phyloP scores from a whole-genome alignment of 2,888 invertebrate species.

The Phortica magna region DNA sequence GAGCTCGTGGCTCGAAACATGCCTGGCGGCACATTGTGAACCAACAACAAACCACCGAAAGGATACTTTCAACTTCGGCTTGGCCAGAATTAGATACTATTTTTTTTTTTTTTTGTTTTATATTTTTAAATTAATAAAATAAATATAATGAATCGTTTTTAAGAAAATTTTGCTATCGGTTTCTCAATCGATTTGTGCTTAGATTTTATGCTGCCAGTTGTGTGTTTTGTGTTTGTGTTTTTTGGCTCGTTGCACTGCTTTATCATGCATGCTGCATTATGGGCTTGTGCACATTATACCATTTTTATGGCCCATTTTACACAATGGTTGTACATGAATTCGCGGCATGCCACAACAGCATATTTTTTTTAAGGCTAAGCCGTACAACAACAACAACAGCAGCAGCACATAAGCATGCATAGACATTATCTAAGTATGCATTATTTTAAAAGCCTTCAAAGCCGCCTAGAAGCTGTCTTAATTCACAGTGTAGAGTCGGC shows the following conservation, averaged over 20 bases:
- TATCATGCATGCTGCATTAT: background rate
- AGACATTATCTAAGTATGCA: slow-evolving; percentile 19
- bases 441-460: slow-evolving; percentile 13
- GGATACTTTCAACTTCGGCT: too few relatives aligned
- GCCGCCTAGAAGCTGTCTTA: slow-evolving; percentile 21
- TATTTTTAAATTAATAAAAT: slow-evolving; percentile 37
- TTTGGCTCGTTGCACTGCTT: slow-evolving; percentile 26
- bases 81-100: too few relatives aligned
- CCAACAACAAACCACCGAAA: too few relatives aligned
- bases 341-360: background rate
- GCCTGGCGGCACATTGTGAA: too few relatives aligned
- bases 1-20: too few relatives aligned
- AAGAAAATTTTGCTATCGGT: background rate
- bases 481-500: background rate
- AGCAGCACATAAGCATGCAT: background rate
- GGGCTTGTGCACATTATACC: background rate
- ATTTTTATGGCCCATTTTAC: background rate
- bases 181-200: too few relatives aligned
- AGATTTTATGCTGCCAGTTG: too few relatives aligned
- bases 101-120: slow-evolving; percentile 31
- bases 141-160: slow-evolving; percentile 29
- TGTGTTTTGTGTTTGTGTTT: too few relatives aligned
- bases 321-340: background rate
- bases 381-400: background rate
- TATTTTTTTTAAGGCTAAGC: background rate